Conservation (phyloP, 2,888 invertebrate species). For the Onchidella celtica region DNA sequence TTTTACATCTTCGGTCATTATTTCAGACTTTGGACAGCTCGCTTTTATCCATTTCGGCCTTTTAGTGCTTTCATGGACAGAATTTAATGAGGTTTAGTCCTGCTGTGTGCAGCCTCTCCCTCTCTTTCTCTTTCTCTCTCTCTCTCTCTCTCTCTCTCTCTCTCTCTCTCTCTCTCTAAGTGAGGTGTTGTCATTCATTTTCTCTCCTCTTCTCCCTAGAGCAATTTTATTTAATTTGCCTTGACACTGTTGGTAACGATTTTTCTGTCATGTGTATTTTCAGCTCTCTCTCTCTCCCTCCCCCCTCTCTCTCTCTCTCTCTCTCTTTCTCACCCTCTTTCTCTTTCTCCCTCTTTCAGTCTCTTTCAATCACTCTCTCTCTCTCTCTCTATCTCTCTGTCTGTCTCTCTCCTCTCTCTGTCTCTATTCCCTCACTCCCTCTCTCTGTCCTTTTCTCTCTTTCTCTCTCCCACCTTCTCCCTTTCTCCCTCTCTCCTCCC, state of each 20-base stretch:
- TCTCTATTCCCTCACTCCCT: too few species aligned
- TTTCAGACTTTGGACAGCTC: too few species aligned
- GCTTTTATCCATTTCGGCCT: too few species aligned
- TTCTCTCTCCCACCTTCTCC: slow-evolving; percentile 50
- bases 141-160: slow-evolving; percentile 24
- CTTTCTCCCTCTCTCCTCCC: slow-evolving; percentile 24
- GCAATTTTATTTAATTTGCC: neutral
- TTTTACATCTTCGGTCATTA: too few species aligned
- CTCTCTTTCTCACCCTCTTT: too few species aligned
- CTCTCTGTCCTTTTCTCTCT: slow-evolving; percentile 58
- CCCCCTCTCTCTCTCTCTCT: slow-evolving; percentile 61
- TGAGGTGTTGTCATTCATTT: neutral
- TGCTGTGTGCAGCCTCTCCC: too few species aligned
- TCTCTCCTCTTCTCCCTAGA: neutral
- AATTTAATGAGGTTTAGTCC: too few species aligned
- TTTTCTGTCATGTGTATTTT: slow-evolving; percentile 46
- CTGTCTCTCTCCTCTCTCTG: too few species aligned
- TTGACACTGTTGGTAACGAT: slow-evolving; percentile 45
- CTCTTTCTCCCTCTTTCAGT: too few species aligned
- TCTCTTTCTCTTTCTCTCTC: neutral
- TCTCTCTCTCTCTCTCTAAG: slow-evolving; percentile 16
- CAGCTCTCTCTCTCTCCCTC: slow-evolving; percentile 56
- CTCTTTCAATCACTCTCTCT: too few species aligned
- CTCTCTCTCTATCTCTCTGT: too few species aligned
- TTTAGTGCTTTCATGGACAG: too few species aligned